A percentile compares a stretch with the other conserved stretches of the same genome.
Evolutionary conservation across 2,888 invertebrate genomes (phyloP).

Genomic region (Oscheius sp.): DNA sequence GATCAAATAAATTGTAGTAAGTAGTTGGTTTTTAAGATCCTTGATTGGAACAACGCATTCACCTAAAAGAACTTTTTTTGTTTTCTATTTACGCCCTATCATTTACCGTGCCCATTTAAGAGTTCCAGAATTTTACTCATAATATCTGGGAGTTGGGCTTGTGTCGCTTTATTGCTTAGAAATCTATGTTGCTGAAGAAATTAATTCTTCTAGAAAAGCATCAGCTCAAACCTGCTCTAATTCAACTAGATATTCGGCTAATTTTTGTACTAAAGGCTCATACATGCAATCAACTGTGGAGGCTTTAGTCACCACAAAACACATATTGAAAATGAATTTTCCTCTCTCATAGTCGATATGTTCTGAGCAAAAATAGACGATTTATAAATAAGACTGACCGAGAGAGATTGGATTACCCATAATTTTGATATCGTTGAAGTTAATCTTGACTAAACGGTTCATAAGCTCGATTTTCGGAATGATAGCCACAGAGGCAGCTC

Average conservation of each 20-base stretch:
- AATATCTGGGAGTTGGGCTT: conserved; percentile 44
- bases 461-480: conserved; percentile 54
- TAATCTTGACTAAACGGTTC: conserved; percentile 56
- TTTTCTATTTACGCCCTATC: neutral
- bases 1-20: conserved; percentile 61
- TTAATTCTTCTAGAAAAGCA: neutral
- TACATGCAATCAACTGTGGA: conserved; percentile 61
- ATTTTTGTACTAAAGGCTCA: conserved; percentile 69
- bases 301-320: conserved; percentile 64
- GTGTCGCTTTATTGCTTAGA: neutral
- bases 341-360: conserved; percentile 48
- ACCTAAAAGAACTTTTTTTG: conserved; percentile 43
- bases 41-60: conserved; percentile 57
- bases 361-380: conserved; percentile 22
- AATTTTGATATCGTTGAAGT: conserved; percentile 61
- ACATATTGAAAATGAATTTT: conserved; percentile 64
- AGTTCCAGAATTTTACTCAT: conserved; percentile 58
- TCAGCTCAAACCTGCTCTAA: conserved; percentile 60
- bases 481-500: conserved; percentile 47
- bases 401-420: conserved; percentile 68
- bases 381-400: conserved; percentile 31
- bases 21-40: conserved; percentile 27
- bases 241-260: conserved; percentile 65
- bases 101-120: conserved; percentile 56
- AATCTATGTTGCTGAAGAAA: conserved; percentile 39